Conservation (phyloP, 2,888 invertebrate genomes). For the Caenorhabditis doughertyi region DNA sequence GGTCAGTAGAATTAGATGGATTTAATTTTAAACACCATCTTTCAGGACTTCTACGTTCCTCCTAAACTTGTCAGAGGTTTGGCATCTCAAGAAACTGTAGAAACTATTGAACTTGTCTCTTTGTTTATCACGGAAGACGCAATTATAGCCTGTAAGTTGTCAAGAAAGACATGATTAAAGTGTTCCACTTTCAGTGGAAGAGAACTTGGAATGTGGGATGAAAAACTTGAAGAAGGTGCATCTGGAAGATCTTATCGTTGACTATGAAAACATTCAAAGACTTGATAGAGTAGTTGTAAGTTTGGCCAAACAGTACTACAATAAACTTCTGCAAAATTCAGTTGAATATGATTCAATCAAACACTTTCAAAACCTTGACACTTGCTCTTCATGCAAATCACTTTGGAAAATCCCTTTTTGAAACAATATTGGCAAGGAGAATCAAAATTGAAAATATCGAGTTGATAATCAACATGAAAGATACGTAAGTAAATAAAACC, state of each 20-base stretch:
- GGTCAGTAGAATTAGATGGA: no score
- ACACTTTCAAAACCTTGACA: not conserved
- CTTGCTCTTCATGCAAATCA: not conserved
- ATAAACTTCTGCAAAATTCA: not conserved
- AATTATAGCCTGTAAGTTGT: not conserved
- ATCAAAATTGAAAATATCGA: not conserved
- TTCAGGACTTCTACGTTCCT: not conserved
- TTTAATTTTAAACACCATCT: no score
- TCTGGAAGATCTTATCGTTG: not conserved
- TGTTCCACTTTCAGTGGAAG: not conserved
- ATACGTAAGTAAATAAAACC: not conserved
- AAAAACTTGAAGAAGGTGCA: not conserved
- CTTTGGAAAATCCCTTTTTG: not conserved
- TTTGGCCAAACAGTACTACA: not conserved
- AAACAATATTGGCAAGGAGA: not conserved
- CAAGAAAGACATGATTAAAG: not conserved
- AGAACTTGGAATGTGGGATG: not conserved
- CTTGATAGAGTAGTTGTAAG: not conserved
- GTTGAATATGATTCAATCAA: not conserved
- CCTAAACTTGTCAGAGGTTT: not conserved
- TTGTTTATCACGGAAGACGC: not conserved
- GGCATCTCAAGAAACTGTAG: not conserved
- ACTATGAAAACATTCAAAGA: not conserved
- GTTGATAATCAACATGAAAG: not conserved
- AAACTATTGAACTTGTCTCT: not conserved